phyloP scores from a whole-genome alignment of 1,140 invertebrate species.

The Diabrotica virgifera region DNA sequence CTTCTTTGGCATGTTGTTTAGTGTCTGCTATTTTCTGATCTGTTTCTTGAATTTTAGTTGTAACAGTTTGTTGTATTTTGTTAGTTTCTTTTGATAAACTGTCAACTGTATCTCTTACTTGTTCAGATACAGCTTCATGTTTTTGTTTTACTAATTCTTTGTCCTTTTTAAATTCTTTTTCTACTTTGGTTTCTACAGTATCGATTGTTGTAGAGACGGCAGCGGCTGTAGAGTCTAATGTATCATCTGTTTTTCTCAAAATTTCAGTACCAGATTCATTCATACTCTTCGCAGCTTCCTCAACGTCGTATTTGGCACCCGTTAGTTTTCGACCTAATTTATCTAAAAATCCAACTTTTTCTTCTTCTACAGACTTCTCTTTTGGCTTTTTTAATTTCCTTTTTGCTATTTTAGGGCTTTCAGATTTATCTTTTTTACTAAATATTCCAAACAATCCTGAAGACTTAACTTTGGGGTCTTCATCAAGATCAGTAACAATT shows the following conservation, averaged over 20 bases:
- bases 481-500: constrained; percentile 30
- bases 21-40: neutral
- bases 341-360: constrained; percentile 18
- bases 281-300: neutral
- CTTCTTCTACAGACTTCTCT: constrained; percentile 24
- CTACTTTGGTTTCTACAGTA: neutral
- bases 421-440: constrained; percentile 29
- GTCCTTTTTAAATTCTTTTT: neutral
- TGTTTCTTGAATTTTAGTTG: neutral
- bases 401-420: constrained; percentile 29
- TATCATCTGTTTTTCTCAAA: constrained; percentile 4
- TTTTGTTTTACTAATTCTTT: neutral
- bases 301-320: neutral
- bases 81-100: constrained; percentile 8
- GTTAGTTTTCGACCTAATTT: constrained; percentile 22
- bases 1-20: neutral
- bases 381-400: constrained; percentile 35
- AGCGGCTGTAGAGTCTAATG: neutral
- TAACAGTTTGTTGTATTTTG: neutral
- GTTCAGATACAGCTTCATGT: neutral
- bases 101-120: constrained; percentile 8
- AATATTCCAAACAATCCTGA: constrained; percentile 36
- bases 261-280: neutral
- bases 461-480: constrained; percentile 25
- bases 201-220: neutral